Base-by-base conservation (phyloP, 2,113 vertebrate genomes). In the Addax nasomaculatus region DNA sequence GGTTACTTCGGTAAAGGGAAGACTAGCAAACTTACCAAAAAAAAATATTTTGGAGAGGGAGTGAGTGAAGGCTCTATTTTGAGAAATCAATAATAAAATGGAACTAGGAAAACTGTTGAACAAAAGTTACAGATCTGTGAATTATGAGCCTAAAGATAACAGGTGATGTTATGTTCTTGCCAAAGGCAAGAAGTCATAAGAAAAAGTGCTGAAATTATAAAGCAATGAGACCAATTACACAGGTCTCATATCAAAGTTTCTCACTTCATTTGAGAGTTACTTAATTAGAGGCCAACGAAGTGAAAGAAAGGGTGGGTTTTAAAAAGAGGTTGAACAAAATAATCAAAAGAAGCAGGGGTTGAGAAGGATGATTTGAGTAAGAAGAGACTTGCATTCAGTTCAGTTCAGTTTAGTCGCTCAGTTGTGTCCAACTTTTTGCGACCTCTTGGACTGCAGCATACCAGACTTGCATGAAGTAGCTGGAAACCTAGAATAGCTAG, bases 371-470 rank as follows among this genome's bases (percentile, higher is more conserved):
- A 17, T 2, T 21, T n/a, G 21, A 15, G 15, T 15, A 21, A 64
- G 29, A 45, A 79, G 39, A 45, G 11, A 53, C 16, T 49, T 15
- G 55, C 6, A 73, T 23, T 73, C 36, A 73, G 19, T 23, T 70
- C 19, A 39, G n/a, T 21, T 70, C 67, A 73, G 62, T 64, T 33
- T 0, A 64, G 64, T 73, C 1, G 0, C 67, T 39, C 67, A 39
- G 36, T 13, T 0, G 5, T 39, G 67, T 73, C n/a, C 67, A 23
- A 6, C 36, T 39, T 21, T 73, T 73, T 25, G 36, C 1, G 2
- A 25, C 11, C 36, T 13, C 36, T 6, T 23, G 36, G 5, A 13
- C 5, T 6, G 36, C 36, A 73, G 67, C 67, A 39, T 0, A 3
- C 36, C 67, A 39, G 10, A 73, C 67, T 23, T 25, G 67, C 36